A percentile compares a stretch with the other conserved stretches of the same genome.
phyloP scores from a whole-genome alignment of 1,140 invertebrate genomes.

The Berghia stephanieae region DNA sequence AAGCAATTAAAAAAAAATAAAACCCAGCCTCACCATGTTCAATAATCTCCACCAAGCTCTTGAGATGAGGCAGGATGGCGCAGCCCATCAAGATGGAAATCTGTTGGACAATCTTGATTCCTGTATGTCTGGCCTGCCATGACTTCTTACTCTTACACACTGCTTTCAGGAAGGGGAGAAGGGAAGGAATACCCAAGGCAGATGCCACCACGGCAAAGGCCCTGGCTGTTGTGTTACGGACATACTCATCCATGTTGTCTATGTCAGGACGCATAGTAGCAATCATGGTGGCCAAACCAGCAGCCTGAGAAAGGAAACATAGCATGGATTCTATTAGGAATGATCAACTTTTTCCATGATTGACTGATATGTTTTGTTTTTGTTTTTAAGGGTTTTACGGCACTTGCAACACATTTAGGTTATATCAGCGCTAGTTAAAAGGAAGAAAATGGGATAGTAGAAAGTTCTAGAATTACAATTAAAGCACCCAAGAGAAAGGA shows the following conservation, averaged over 20 bases:
- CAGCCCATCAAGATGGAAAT: conserved; percentile 99
- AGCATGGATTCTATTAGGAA: not conserved
- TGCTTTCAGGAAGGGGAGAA: conserved; percentile 98
- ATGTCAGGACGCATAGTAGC: conserved; percentile 99
- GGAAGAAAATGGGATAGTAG: too few species aligned
- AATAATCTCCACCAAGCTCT: conserved; percentile 98
- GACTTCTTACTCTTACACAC: conserved; percentile 99
- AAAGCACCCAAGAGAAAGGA: too few species aligned
- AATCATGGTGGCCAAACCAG: conserved; percentile 99
- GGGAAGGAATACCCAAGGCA: conserved; percentile 95
- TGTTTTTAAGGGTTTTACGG: too few species aligned
- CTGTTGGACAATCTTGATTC: conserved; percentile 99
- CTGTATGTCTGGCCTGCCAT: conserved; percentile 99
- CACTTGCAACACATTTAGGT: too few species aligned
- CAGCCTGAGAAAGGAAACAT: conserved; percentile 73
- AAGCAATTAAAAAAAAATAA: not conserved
- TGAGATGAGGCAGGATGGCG: conserved; percentile 97
- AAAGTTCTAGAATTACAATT: too few species aligned
- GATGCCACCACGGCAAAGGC: conserved; percentile 99
- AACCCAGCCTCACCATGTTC: conserved; percentile 82
- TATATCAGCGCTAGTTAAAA: too few species aligned
- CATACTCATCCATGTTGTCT: conserved; percentile 99
- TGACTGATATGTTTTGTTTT: too few species aligned
- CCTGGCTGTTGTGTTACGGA: conserved; percentile 97
- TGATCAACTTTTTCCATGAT: not conserved